Base-by-base conservation (phyloP, 2,797 vertebrate genomes). In the Cossypha niveicapilla region DNA sequence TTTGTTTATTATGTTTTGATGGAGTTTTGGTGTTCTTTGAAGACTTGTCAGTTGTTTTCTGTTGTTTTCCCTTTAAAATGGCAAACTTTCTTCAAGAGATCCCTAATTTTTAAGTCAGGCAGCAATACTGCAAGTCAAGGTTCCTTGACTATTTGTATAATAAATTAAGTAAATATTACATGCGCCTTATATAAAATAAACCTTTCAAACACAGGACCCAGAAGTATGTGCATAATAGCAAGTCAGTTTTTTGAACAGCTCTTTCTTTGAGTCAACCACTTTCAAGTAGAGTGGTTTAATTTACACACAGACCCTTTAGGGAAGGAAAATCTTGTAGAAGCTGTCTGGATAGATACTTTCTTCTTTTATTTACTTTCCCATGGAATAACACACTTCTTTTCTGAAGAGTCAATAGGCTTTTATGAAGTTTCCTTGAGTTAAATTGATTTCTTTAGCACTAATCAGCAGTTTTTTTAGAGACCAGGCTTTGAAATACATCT, bases 371-470 rank as follows among this genome's bases (percentile, higher is more conserved):
- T 77, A 47, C 47, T 60, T 90, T 83, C 70, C 44, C 7, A 6
- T 67, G 86, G 90, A 92, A 88, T 66, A 90, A 45, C 19, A 57
- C 77, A 58, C 80, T 88, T 84, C 48, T 92, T 72, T 96, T 88
- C 90, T 76, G n/a, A 32, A 66, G 34, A 88, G n/a, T 56, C 21
- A 79, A 66, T 66, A 90, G 37, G 62, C 11, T 88, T 88, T 73
- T 70, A 86, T 60, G 54, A 94, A 81, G 28, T 82, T 84, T 93
- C 56, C 51, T 61, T 79, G 10, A 54, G 45, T 71, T 83, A 77
- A 89, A 92, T 89, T 83, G 72, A 86, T 94, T 96, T 92, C 25
- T 88, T 79, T 63, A 86, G 27, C 47, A 61, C 22, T 81, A 88
- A 93, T 76, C 76, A 90, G 22, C 25, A 84, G 27, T 44, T 88